phyloP scores from a whole-genome alignment of 2,888 invertebrate genomes.

The Timema cristinae region DNA sequence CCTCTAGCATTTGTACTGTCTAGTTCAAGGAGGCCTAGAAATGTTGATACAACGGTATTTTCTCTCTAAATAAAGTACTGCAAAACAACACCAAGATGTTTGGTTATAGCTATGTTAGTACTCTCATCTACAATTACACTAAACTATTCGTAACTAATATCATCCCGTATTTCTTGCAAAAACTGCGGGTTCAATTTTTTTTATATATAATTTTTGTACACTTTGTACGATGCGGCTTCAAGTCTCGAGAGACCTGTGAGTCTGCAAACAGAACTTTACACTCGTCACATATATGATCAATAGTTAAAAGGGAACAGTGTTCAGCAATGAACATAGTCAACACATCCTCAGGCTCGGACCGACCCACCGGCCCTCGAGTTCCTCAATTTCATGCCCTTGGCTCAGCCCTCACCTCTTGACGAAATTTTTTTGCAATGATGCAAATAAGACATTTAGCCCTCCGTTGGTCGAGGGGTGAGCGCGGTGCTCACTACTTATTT shows the following conservation, averaged over 20 bases:
- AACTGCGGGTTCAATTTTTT: neutral
- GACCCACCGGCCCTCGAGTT: too few species aligned
- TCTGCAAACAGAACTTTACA: neutral
- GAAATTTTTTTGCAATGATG: too few species aligned
- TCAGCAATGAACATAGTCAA: neutral
- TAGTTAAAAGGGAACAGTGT: neutral
- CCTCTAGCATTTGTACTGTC: neutral
- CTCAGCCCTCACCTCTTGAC: too few species aligned
- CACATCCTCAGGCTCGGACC: neutral
- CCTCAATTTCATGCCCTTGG: too few species aligned
- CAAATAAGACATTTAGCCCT: too few species aligned
- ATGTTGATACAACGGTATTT: neutral
- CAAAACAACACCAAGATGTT: neutral
- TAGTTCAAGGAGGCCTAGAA: neutral
- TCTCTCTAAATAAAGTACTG: neutral
- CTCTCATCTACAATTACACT: neutral
- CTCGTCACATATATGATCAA: neutral
- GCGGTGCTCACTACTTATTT: too few species aligned
- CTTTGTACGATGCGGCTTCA: neutral
- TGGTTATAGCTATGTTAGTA: neutral
- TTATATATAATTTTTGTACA: neutral
- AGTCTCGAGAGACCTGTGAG: neutral
- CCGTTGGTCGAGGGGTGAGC: too few species aligned
- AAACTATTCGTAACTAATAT: neutral
- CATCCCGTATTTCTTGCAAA: neutral